Base-by-base conservation (phyloP, 2,888 invertebrate genomes). In the Apocheima hispidaria region DNA sequence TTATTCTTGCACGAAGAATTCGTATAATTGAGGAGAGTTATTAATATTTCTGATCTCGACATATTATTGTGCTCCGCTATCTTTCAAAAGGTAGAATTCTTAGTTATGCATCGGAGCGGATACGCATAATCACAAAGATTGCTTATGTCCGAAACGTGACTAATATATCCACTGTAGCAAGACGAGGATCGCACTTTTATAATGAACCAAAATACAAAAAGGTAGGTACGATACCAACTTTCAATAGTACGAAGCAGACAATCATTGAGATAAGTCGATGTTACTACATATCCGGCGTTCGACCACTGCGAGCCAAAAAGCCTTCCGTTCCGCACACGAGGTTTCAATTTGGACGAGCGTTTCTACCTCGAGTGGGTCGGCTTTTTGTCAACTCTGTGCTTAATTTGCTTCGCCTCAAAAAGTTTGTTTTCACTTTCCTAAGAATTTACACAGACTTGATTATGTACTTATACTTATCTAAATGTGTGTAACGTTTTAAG, bases 301-400 rank as follows among this genome's bases (percentile, higher is more conserved):
- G 86, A 80, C 84, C 88, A 84, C 81, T 81, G 77, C 77, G 73
- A 70, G 79, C 73, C 73, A 81, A 84, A 83, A 85, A 84, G 84
- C 82, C 86, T 88, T 88, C 88, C 89, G 90, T 88, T 90, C 87
- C 88, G 86, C 88, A 87, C 85, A 88, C 84, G 83, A 86, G 75
- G 84, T 83, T 86, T 83, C 83, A 83, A 90, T 89, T 90, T 84
- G 56, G 55, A 75, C 68, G 75, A 79, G 74, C 75, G 74, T 80
- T 74, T 77, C 75, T 66, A 63, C 63, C 67, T 73, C 68, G 66
- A 74, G 74, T 72, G 68, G 65, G 60, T 70, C 71, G 70, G 63
- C 79, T 86, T 88, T 88, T 89, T 89, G 88, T 88, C 85, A 86
- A 84, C 84, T 83, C 77, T 82, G 84, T 81, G 79, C 85, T 82